These are phyloP conservation scores for Heterotilapia buettikoferi DNA, from an alignment of 2,113 vertebrate species.

Conservation along the genomic window DNA sequence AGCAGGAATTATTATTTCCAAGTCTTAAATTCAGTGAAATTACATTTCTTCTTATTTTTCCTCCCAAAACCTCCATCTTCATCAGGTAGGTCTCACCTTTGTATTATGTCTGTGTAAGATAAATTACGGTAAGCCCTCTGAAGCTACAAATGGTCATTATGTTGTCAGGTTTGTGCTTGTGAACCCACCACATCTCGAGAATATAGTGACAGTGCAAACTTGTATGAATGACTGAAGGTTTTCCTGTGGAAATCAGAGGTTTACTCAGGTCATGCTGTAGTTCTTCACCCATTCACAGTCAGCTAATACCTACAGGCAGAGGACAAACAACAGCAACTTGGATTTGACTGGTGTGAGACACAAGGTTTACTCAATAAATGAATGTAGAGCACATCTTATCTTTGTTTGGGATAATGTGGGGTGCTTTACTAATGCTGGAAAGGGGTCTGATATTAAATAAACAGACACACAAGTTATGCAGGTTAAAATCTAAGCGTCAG, in stretches of 20 bases:
- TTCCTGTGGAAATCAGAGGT: slow-evolving; percentile 1
- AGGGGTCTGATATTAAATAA: rapidly evolving
- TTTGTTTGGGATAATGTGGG: background rate
- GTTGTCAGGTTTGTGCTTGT: slow-evolving; percentile 23
- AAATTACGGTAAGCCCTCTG: background rate
- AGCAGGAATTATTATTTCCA: background rate
- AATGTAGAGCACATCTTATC: background rate
- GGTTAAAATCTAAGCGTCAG: background rate
- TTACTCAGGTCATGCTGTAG: slow-evolving; percentile 3
- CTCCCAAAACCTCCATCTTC: background rate
- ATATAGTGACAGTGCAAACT: slow-evolving; percentile 1
- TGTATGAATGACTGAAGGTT: background rate
- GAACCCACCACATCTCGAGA: background rate
- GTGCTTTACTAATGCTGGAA: background rate
- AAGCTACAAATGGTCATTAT: background rate
- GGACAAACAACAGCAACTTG: background rate
- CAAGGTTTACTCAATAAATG: background rate
- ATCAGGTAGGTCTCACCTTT: background rate
- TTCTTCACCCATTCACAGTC: background rate
- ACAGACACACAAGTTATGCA: background rate
- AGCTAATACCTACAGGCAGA: background rate
- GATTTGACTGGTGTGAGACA: background rate
- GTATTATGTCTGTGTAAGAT: background rate
- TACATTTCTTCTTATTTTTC: background rate
- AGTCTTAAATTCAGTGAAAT: background rate